Base-by-base conservation (phyloP, 30 jellyfish, hydroid and myxozoan species). In the Hydractinia echinata region DNA sequence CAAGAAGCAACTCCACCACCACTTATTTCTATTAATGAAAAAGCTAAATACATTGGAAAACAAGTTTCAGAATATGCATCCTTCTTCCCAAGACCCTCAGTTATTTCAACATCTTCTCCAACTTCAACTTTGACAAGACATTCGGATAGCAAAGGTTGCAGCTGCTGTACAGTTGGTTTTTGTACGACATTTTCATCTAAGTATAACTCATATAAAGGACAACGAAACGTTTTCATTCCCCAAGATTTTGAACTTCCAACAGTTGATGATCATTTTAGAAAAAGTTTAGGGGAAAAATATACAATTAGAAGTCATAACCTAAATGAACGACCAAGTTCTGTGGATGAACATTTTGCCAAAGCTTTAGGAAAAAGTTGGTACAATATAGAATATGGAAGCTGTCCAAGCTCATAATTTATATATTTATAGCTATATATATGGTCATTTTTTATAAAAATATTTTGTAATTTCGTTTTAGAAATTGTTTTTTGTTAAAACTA, bases 281-380 rank as follows among this genome's bases (percentile, higher is more conserved):
- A 88, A 74, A 94, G 99, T 85, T 81, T 94, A 48, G 99, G 99
- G 5, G 86, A 77, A 19, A 86, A 72, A 61, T 94, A 94, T 79
- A 92, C 81, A 62, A 11, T 68, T 68, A 68, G 53, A 16, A 18
- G 44, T 18, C 61, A 67, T 7, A 16, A 48, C 39, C 64, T 51
- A 8, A 53, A 73, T 49, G 97, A 85, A 70, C 53, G 87, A 30
- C 91, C 95, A 82, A 83, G 84, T 81, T 84, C 97, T 13, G 99
- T 94, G 11, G 99, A 94, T 82, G 99, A 94, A 54, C 99, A 94
- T 79, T 94, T 94, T 78, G 97, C 94, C 56, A 94, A 88, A 79
- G 99, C 99, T 2, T 80, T 94, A 55, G 99, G 99, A 13, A 83
- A 83, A 76, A 84, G 88, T 5, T 94, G 99, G 99, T 82, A 76